Conservation (phyloP, 2,888 invertebrate genomes). For the Tenthredo scrophulariae region DNA sequence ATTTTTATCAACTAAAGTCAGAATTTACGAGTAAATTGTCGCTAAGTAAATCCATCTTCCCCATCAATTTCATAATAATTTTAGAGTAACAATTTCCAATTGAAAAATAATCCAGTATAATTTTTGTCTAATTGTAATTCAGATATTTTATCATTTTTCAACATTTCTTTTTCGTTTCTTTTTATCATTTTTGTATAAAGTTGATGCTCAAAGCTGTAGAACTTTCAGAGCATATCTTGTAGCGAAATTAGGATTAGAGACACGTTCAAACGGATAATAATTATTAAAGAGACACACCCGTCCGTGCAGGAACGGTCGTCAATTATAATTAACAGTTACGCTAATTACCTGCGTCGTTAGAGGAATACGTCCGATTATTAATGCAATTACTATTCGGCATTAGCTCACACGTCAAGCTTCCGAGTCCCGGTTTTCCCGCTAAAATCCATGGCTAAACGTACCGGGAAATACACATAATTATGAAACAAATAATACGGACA, state of each 20-base stretch:
- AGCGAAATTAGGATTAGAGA: neutral
- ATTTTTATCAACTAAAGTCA: slow-evolving; percentile 21
- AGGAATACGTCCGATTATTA: slow-evolving; percentile 60
- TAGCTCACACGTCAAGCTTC: slow-evolving; percentile 30
- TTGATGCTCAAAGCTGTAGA: too few species aligned
- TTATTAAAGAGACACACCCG: slow-evolving; percentile 36
- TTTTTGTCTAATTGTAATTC: too few species aligned
- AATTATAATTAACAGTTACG: slow-evolving; percentile 63
- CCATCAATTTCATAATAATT: neutral
- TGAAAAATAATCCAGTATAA: too few species aligned
- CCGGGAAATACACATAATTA: neutral
- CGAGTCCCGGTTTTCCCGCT: neutral
- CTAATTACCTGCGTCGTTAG: slow-evolving; percentile 63
- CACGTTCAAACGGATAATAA: slow-evolving; percentile 10
- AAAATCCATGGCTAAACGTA: neutral
- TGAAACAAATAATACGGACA: neutral
- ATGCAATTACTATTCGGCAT: slow-evolving; percentile 61
- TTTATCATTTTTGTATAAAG: too few species aligned
- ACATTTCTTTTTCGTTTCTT: neutral
- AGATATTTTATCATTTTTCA: too few species aligned
- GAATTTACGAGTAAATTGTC: slow-evolving; percentile 31
- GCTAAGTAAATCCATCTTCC: neutral
- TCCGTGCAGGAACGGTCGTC: slow-evolving; percentile 56
- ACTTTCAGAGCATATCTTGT: neutral
- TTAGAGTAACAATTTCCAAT: too few species aligned